Evolutionary conservation across 2,113 vertebrate genomes (phyloP).

Genomic region (Columbina picui): DNA sequence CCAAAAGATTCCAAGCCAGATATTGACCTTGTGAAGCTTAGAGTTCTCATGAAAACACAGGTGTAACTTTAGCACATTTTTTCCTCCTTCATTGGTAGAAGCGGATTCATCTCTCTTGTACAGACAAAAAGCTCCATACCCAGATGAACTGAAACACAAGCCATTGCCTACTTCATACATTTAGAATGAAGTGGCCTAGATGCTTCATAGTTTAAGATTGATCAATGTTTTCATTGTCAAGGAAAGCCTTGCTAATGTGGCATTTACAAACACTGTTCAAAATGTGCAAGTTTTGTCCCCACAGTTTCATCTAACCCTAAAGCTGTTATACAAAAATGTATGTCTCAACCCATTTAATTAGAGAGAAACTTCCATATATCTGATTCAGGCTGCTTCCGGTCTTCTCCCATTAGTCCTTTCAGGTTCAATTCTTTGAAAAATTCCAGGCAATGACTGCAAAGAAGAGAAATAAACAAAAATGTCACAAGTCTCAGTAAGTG

Average conservation of each 20-base stretch:
- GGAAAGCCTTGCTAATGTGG: not conserved
- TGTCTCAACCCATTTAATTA: not conserved
- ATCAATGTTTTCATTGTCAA: not conserved
- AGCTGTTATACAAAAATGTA: not conserved
- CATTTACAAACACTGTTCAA: not conserved
- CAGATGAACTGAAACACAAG: not conserved
- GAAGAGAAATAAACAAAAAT: not conserved
- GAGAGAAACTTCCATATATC: constrained; percentile 61
- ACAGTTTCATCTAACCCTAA: not conserved
- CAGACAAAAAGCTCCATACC: not conserved
- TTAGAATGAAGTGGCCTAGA: not conserved
- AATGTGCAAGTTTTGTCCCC: not conserved
- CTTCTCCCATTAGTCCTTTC: constrained; percentile 63
- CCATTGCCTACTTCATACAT: not conserved
- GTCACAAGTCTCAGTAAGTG: not conserved
- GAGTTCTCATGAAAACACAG: not conserved
- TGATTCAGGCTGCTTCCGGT: constrained; percentile 75
- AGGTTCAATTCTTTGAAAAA: constrained; percentile 74
- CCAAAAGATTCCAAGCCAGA: not conserved
- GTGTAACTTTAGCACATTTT: not conserved
- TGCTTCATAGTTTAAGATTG: not conserved
- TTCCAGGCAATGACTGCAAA: constrained; percentile 77
- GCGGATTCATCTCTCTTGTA: not conserved
- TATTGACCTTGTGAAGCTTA: not conserved
- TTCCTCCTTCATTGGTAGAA: not conserved